Base-by-base conservation (phyloP, 2,797 vertebrate genomes). In the Characodon lateralis region DNA sequence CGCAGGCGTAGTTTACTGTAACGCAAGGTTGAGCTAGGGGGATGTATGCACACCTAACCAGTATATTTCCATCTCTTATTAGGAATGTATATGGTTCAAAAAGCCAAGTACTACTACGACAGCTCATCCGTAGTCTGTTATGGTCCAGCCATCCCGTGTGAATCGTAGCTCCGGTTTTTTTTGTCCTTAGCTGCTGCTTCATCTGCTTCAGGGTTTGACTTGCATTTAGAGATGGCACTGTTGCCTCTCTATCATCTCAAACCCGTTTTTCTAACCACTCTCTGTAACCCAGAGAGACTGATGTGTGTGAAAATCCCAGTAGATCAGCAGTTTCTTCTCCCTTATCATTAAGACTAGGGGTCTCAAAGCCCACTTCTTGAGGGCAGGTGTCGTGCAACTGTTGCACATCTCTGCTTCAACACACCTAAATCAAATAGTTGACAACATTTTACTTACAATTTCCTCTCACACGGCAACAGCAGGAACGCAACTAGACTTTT, bases 1-100 rank as follows among this genome's bases (percentile, higher is more conserved):
- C 88, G 91, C 85, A 89, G 81, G 73, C 79, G 85, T 83, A 26
- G 59, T 85, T 59, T 55, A 55, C 63, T 59, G 50, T 53, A 58
- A 26, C 48, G 72, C 31, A 71, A 74, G 78, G 84, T 78, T 79
- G 39, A 41, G 63, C 20, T 24, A 24, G 8, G 6, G 51, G 2
- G 63, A 66, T 41, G 35, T 3, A 13, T 26, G 41, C 66, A 6
- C 6, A 46, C 39, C 61, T 65, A 41, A 6, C 63, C 35, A 39
- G 31, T 65, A 39, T 39, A 39, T 65, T 65, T 39, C 31, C 24
- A 69, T 26, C 39, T 43, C 46, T n/a, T 7, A 46, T n/a, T 69
- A 5, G 13, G 13, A 46, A 69, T 14, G 35, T n/a, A 46, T 46
- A n/a, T 26, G 24, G 66, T 20, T 51, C 50, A 51, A 16, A 14